These are phyloP conservation scores for Cryptus armator DNA, from an alignment of 2,888 invertebrate genomes.

Conservation along the genomic window DNA sequence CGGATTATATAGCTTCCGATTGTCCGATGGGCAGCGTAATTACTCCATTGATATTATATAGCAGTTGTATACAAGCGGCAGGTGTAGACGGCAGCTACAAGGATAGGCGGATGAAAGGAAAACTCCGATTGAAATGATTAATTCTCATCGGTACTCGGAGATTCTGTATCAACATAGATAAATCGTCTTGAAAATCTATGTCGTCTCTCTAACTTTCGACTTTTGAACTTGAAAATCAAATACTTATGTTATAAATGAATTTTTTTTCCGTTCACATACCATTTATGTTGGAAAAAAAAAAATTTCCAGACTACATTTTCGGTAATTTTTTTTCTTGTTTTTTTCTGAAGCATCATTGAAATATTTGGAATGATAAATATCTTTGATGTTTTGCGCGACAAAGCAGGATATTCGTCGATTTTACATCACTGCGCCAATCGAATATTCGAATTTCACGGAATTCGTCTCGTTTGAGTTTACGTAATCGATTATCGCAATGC, in stretches of 20 bases:
- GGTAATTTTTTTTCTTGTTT: no score
- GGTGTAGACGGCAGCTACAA: slow-evolving; percentile 9
- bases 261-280: no score
- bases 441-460: slow-evolving; percentile 29
- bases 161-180: slow-evolving; percentile 18
- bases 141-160: slow-evolving; percentile 31
- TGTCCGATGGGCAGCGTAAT: slow-evolving; percentile 60
- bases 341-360: no score
- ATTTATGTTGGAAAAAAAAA: no score
- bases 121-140: slow-evolving; percentile 32
- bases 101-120: not conserved
- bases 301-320: no score
- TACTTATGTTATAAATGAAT: no score
- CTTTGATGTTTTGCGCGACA: no score
- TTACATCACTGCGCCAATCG: slow-evolving; percentile 14
- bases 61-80: slow-evolving; percentile 16
- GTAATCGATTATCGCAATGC: no score
- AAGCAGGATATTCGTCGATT: not conserved
- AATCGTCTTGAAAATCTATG: not conserved
- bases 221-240: no score
- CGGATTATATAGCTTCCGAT: slow-evolving; percentile 61
- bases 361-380: no score
- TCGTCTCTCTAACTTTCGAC: not conserved
- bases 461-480: no score
- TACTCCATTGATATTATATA: slow-evolving; percentile 61